Percentiles rank a stretch among this genome's conserved stretches.
Evolutionary conservation across 2,113 vertebrate species (phyloP).

Genomic region (Etheostoma spectabile): DNA sequence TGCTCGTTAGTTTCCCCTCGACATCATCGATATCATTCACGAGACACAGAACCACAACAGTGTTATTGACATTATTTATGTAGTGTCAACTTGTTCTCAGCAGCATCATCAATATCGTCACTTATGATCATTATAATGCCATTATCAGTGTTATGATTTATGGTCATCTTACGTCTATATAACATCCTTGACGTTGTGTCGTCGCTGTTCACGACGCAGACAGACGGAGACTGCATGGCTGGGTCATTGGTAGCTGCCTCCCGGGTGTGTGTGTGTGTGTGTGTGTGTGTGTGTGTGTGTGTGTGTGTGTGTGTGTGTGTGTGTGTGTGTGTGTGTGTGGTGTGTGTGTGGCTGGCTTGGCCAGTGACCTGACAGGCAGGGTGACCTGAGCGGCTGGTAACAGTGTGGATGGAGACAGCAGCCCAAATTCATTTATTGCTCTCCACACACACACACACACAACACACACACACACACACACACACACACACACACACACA

Average conservation of each 20-base stretch:
- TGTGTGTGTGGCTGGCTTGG: conserved; percentile 30
- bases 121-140: conserved; percentile 27
- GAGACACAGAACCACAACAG: neutral
- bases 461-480: neutral
- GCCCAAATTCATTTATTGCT: conserved; percentile 34
- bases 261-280: conserved; percentile 1
- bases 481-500: conserved; percentile 1
- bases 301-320: conserved; percentile 11
- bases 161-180: neutral
- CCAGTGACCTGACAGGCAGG: conserved; percentile 26
- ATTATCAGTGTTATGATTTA: conserved; percentile 38
- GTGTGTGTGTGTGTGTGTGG: no score
- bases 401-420: conserved; percentile 32
- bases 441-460: neutral
- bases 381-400: conserved; percentile 32
- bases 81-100: neutral
- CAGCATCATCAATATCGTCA: conserved; percentile 9
- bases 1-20: neutral
- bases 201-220: conserved; percentile 16
- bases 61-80: conserved; percentile 4
- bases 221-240: conserved; percentile 2
- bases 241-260: neutral
- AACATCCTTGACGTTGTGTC: conserved; percentile 6
- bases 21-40: neutral
- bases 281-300: neutral